Base-by-base conservation (phyloP, 64 coral and sea anemone species). In the Actinia equina region DNA sequence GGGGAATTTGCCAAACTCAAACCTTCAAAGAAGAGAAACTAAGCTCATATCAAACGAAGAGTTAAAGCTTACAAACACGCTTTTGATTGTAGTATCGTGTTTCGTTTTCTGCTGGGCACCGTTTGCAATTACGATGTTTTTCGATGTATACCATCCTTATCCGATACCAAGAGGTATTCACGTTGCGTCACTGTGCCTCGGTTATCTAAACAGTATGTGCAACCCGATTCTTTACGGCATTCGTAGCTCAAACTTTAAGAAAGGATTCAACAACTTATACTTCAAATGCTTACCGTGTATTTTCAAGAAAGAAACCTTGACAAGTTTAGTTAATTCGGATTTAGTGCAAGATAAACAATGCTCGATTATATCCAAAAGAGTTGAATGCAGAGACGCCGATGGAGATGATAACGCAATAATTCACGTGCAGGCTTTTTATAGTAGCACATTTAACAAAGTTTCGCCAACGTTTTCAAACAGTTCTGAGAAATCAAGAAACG, bases 61-160 rank as follows among this genome's bases (percentile, higher is more conserved):
- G 59, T 58, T 59, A 0, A 89, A 86, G 22, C 82, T 94, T 20
- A 94, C 92, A 41, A 94, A 94, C 61, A 94, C 92, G 15, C 78
- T 94, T 25, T 49, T 94, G 37, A 37, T 86, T 26, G 88, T 90
- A 2, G 92, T 94, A 0, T 84, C 78, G 6, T 89, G 88, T 22
- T 94, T 94, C 52, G 17, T 94, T 0, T 6, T 94, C 4, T 90
- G 88, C 70, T 94, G 92, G 92, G 45, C 77, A 5, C 88, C 92
- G 62, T 94, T 94, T 77, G 92, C 83, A 14, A 51, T 94, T 45
- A 94, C 92, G 25, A 94, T 94, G 88, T 94, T 94, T 59, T 87
- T 89, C 58, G 88, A 94, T 83, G 88, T 94, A 1, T 87, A 94
- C 53, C 18, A 59, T 18, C 59, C 88, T 6, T 30, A 7, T 15